Conservation (phyloP, 2,113 vertebrate species). For the Cairina moschata region DNA sequence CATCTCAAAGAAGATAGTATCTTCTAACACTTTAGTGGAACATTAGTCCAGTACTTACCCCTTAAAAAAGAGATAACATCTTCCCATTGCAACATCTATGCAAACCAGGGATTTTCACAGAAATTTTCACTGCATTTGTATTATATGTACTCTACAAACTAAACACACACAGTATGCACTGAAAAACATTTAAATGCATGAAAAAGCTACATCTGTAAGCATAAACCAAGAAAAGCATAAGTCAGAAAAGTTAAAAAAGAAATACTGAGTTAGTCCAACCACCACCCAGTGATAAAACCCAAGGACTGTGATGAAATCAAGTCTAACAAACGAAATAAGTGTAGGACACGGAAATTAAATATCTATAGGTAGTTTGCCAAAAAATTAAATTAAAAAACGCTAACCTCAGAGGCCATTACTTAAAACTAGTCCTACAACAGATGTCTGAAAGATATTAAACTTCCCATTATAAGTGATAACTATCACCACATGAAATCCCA, state of each 20-base stretch:
- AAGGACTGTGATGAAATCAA: constrained; percentile 67
- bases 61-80: neutral
- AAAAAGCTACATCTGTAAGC: neutral
- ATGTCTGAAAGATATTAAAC: neutral
- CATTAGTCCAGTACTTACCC: neutral
- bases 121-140: neutral
- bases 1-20: neutral
- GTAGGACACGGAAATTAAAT: neutral
- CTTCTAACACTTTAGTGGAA: neutral
- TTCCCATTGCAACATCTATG: neutral
- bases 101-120: neutral
- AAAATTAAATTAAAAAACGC: neutral
- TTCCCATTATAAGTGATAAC: neutral
- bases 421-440: neutral
- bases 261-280: constrained; percentile 41
- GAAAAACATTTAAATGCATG: neutral
- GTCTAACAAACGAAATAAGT: constrained; percentile 44
- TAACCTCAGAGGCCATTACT: neutral
- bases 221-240: neutral
- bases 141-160: neutral
- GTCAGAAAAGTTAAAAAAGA: constrained; percentile 30
- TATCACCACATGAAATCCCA: neutral
- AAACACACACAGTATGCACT: neutral
- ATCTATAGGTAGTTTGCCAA: neutral
- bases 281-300: constrained; percentile 51